Percentiles rank a stretch among this genome's conserved stretches.
Conservation (phyloP, 2,888 invertebrate species). For the Rambutsinella grinnellia region DNA sequence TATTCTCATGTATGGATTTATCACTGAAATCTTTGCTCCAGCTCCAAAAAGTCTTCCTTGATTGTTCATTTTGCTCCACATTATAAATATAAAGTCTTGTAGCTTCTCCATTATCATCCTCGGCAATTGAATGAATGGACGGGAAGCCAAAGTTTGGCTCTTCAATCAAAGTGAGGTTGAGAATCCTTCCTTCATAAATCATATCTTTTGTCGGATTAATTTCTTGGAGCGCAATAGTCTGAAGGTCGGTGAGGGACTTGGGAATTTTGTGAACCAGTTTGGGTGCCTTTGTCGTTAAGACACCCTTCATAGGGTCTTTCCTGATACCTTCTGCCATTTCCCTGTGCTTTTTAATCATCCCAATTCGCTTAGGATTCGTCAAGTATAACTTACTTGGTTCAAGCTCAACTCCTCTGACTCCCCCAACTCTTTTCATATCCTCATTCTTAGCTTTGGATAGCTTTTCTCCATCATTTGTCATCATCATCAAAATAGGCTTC, state of each 20-base stretch:
- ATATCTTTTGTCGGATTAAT: slow-evolving; percentile 26
- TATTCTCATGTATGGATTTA: slow-evolving; percentile 32
- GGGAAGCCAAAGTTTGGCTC: slow-evolving; percentile 16
- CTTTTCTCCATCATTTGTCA: no score
- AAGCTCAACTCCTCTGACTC: no score
- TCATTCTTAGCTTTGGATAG: no score
- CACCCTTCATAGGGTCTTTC: no score
- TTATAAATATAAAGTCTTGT: slow-evolving; percentile 32
- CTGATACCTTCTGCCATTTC: neutral
- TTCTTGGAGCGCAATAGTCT: slow-evolving; percentile 19
- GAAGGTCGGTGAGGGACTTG: neutral
- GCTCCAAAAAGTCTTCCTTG: neutral
- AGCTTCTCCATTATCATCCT: no score
- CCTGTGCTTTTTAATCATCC: neutral
- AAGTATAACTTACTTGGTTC: neutral
- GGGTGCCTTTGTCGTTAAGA: neutral
- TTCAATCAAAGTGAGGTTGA: slow-evolving; percentile 34
- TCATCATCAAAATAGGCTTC: no score
- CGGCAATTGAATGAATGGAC: slow-evolving; percentile 16
- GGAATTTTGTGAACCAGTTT: slow-evolving; percentile 1
- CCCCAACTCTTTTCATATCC: no score
- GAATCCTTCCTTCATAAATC: slow-evolving; percentile 25
- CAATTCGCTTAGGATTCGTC: neutral
- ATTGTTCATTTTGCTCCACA: neutral
- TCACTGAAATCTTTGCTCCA: slow-evolving; percentile 29